These are phyloP conservation scores for Otis tarda DNA, from an alignment of 2,113 vertebrate species.

Conservation along the genomic window DNA sequence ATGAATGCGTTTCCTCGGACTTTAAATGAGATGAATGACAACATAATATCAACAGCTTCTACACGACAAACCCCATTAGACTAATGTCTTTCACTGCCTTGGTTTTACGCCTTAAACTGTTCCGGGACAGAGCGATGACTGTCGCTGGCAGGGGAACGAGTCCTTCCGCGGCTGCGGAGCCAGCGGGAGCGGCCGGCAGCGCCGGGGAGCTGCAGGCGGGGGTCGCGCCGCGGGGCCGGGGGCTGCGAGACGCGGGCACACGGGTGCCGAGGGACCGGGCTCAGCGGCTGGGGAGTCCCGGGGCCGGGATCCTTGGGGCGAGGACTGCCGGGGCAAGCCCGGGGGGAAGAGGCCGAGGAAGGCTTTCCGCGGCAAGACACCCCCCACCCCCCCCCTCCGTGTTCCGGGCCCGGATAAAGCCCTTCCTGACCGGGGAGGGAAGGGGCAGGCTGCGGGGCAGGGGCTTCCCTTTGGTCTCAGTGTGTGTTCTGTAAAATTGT, in stretches of 20 bases:
- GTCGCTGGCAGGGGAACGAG: conserved; percentile 32
- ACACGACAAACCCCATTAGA: conserved; percentile 62
- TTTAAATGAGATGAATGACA: conserved; percentile 73
- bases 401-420: conserved; percentile 30
- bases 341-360: neutral
- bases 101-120: conserved; percentile 43
- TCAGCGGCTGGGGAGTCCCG: neutral
- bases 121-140: conserved; percentile 9
- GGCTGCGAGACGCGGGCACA: neutral
- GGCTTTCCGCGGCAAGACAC: neutral
- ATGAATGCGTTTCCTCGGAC: conserved; percentile 79
- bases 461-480: conserved; percentile 57
- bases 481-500: conserved; percentile 67
- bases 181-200: neutral
- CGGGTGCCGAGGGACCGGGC: neutral
- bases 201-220: neutral
- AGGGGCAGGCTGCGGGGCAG: conserved; percentile 53
- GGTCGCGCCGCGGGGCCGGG: neutral
- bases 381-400: neutral
- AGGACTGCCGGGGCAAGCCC: neutral
- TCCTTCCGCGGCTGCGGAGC: neutral
- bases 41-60: conserved; percentile 73
- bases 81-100: conserved; percentile 61
- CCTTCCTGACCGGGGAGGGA: conserved; percentile 58
- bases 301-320: neutral